phyloP scores from a whole-genome alignment of 2,888 invertebrate genomes.

The Morinoia aosen region DNA sequence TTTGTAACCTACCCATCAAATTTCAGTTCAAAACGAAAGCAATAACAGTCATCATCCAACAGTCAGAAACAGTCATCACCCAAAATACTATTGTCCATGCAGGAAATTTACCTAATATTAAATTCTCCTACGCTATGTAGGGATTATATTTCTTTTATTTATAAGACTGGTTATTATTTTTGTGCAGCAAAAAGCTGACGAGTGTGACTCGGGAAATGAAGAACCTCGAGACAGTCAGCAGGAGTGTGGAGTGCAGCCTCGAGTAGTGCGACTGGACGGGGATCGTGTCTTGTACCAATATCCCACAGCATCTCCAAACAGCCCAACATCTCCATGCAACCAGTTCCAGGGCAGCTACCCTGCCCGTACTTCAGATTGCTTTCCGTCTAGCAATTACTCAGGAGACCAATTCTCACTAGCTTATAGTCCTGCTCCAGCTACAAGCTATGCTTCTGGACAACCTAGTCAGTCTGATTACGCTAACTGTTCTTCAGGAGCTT shows the following conservation, averaged over 20 bases:
- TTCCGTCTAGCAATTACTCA: not conserved
- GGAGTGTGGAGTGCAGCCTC: conserved; percentile 43
- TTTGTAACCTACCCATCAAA: too few relatives aligned
- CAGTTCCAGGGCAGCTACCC: not conserved
- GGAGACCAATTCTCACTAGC: conserved; percentile 11
- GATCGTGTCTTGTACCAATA: not conserved
- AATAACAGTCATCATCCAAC: not conserved
- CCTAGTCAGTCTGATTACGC: conserved; percentile 1
- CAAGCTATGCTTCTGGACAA: not conserved
- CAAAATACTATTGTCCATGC: not conserved
- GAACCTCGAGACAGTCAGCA: conserved; percentile 83
- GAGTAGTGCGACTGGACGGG: conserved; percentile 16
- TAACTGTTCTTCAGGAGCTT: not conserved
- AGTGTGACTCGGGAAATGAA: conserved; percentile 94
- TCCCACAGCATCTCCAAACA: not conserved
- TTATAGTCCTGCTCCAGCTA: not conserved
- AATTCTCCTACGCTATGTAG: not conserved
- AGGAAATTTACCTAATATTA: not conserved
- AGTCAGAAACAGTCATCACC: not conserved
- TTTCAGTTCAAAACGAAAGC: not conserved
- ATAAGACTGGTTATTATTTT: not conserved
- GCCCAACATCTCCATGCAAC: conserved; percentile 15
- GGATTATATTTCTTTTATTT: not conserved
- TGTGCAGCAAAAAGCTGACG: conserved; percentile 80
- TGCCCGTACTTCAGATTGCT: not conserved